Evolutionary conservation across 2,113 vertebrate species (phyloP).

Genomic region (Ascaphus truei): DNA sequence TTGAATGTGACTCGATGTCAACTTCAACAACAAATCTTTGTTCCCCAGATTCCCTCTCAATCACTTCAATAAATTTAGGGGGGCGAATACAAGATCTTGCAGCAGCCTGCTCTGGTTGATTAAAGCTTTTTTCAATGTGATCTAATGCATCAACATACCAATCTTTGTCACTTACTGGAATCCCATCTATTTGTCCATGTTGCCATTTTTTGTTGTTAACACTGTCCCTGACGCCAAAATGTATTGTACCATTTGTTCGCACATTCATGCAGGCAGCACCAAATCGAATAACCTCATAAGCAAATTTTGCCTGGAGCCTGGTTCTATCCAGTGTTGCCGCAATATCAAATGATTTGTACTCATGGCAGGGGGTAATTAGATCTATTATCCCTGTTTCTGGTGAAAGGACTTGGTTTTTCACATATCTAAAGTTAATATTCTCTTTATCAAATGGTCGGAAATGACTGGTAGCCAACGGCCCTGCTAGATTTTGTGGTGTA

Average conservation of each 20-base stretch:
- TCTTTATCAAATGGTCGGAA: slow-evolving; percentile 60
- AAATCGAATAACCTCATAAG: slow-evolving; percentile 68
- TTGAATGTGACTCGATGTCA: slow-evolving; percentile 64
- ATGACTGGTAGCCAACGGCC: slow-evolving; percentile 36
- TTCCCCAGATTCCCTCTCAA: slow-evolving; percentile 48
- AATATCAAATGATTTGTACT: slow-evolving; percentile 66
- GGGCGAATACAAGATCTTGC: slow-evolving; percentile 65
- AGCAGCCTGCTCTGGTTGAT: slow-evolving; percentile 27
- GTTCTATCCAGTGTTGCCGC: slow-evolving; percentile 56
- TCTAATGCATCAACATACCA: slow-evolving; percentile 63
- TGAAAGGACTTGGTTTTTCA: slow-evolving; percentile 59
- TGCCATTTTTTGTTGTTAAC: slow-evolving; percentile 44
- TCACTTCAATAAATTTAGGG: slow-evolving; percentile 70
- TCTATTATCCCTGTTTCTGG: slow-evolving; percentile 69
- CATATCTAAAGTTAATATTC: slow-evolving; percentile 57
- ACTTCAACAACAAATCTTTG: slow-evolving; percentile 71
- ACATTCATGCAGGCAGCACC: slow-evolving; percentile 75
- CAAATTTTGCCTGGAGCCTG: slow-evolving; percentile 70
- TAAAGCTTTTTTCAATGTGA: slow-evolving; percentile 60
- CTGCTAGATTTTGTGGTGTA: background rate
- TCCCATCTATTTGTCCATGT: slow-evolving; percentile 67
- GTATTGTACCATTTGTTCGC: slow-evolving; percentile 77
- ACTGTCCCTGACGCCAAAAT: slow-evolving; percentile 75
- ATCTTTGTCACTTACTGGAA: slow-evolving; percentile 57
- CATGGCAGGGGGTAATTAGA: slow-evolving; percentile 69